phyloP scores from a whole-genome alignment of 1,140 invertebrate genomes.

The Acromyrmex heyeri region DNA sequence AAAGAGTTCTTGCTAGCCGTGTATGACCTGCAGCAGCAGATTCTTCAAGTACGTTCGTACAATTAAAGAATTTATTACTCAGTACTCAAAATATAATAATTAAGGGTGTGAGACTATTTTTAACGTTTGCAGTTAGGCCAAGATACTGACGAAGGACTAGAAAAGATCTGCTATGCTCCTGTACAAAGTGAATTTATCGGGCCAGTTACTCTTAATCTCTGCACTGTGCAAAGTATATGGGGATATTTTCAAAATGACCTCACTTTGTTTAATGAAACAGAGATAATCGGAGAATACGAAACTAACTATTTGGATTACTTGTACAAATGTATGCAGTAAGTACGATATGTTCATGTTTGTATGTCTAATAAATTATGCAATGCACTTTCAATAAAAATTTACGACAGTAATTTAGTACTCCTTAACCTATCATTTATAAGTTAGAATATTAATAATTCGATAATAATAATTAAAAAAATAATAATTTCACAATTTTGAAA shows the following conservation, averaged over 20 bases:
- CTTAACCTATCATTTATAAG: neutral
- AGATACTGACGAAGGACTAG: slow-evolving; percentile 86
- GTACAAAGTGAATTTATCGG: slow-evolving; percentile 89
- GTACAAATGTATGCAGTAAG: slow-evolving; percentile 85
- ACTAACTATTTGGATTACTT: slow-evolving; percentile 86
- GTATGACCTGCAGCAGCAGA: slow-evolving; percentile 89
- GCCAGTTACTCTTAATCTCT: slow-evolving; percentile 88
- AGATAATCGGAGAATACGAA: neutral
- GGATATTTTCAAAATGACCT: slow-evolving; percentile 93
- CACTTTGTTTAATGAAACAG: slow-evolving; percentile 83
- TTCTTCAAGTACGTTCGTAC: slow-evolving; percentile 84
- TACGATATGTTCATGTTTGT: neutral
- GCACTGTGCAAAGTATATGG: slow-evolving; percentile 93
- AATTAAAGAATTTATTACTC: slow-evolving; percentile 32
- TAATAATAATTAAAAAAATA: no score
- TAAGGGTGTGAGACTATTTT: slow-evolving; percentile 17
- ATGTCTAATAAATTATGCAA: neutral
- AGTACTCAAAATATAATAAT: slow-evolving; percentile 26
- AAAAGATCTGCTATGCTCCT: slow-evolving; percentile 95
- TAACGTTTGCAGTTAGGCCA: slow-evolving; percentile 81
- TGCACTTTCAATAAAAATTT: neutral
- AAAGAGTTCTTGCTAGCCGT: slow-evolving; percentile 90
- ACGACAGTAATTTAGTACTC: neutral
- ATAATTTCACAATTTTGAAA: neutral
- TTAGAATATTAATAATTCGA: slow-evolving; percentile 5